Percentiles rank a stretch among this genome's conserved stretches.
phyloP scores from a whole-genome alignment of 2,888 invertebrate genomes.

The Conus canariensis region DNA sequence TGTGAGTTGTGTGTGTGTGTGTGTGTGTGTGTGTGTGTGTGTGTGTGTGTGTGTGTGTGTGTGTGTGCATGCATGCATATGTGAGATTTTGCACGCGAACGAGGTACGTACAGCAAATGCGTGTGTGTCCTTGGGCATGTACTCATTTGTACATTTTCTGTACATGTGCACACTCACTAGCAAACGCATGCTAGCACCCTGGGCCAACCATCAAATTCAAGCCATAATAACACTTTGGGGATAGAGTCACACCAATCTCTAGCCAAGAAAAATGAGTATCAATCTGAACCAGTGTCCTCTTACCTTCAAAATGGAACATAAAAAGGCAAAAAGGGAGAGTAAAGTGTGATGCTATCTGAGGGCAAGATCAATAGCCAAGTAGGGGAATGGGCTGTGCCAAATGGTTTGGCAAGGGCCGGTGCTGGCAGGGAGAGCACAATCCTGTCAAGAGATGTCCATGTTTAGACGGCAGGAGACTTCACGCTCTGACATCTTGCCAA shows the following conservation, averaged over 20 bases:
- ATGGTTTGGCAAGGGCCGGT: neutral
- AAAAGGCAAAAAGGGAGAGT: neutral
- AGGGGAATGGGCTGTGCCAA: neutral
- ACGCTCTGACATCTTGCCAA: no score
- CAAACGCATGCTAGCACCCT: neutral
- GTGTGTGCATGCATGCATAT: neutral
- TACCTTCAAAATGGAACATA: neutral
- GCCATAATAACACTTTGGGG: no score
- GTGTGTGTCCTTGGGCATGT: no score
- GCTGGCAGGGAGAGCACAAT: neutral
- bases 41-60: slow-evolving; percentile 21
- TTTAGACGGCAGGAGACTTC: neutral
- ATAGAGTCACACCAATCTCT: no score
- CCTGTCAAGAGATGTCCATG: neutral
- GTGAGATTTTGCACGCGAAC: neutral
- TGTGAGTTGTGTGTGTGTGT: no score
- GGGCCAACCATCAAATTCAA: neutral
- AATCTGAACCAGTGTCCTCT: no score
- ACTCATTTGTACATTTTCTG: no score
- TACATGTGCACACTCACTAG: no score
- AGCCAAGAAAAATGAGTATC: no score
- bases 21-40: slow-evolving; percentile 21
- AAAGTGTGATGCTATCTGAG: neutral
- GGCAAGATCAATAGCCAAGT: neutral
- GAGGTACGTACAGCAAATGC: neutral